Base-by-base conservation (phyloP, 2,888 invertebrate genomes). In the Polymixis lichenea region DNA sequence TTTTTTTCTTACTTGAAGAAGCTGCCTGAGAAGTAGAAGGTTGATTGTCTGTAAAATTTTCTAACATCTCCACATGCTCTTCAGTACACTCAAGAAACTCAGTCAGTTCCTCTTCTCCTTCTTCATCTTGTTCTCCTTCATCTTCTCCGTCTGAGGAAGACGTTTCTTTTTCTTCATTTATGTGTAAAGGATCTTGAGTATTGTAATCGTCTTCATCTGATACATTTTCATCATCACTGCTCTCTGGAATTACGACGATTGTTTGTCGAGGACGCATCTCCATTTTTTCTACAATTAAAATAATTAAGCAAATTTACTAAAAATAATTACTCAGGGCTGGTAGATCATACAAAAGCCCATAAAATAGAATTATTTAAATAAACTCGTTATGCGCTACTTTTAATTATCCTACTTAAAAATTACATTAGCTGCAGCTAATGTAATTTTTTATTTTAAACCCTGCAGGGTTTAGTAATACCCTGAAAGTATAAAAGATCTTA, bases 21-120 rank as follows among this genome's bases (percentile, higher is more conserved):
- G 61, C n/a, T 61, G 51, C 8, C 51, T 58, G n/a, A 38, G 64
- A 64, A 64, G 46, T 25, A 64, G 64, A 64, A 64, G 46, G 64
- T 25, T 64, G 49, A 64, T 19, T 64, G 13, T n/a, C 43, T 17
- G 25, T 64, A 64, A 46, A 43, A 64, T 43, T 56, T n/a, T 56
- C 13, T 25, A n/a, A 56, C 56, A 2, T n/a, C 56, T 56, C 56
- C 56, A 56, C 56, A 56, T 56, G 56, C n/a, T 56, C n/a, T 56
- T 56, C 56, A 56, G n/a, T 25, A 56, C 56, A 56, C 7, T 56
- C 56, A 56, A 1, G 56, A 51, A 53, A 53, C 53, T 53, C 53
- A 53, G 2, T 53, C 53, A 53, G 61, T 61, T 61, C 38, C 61
- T 25, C 28, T 58, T 53, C 22, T 53, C 22, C 51, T 51, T 49